Evolutionary conservation across 2,797 vertebrate species (phyloP).

Genomic region (Scolopax bukidnonensis): DNA sequence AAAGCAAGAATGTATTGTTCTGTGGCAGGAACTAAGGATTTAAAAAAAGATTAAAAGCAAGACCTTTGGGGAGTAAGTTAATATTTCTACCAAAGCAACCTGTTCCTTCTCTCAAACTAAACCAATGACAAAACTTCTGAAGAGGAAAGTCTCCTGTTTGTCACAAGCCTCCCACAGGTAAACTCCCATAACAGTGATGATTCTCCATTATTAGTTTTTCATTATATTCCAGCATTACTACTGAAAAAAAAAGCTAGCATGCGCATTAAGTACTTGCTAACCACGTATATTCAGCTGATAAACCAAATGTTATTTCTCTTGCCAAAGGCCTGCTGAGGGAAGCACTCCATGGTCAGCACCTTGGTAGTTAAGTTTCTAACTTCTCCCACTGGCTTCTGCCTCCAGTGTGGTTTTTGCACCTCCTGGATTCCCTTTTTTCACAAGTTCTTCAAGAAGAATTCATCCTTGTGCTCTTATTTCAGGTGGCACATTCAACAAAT

Average conservation of each 20-base stretch:
- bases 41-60: background rate
- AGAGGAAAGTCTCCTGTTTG: background rate
- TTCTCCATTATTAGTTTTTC: background rate
- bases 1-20: background rate
- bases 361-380: background rate
- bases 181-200: background rate
- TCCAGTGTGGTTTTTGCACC: background rate
- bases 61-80: background rate
- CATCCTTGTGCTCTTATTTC: background rate
- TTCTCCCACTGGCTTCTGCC: background rate
- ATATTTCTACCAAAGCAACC: background rate
- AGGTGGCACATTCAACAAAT: background rate
- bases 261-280: background rate
- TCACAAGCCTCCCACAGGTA: background rate
- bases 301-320: background rate
- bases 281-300: background rate
- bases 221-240: background rate
- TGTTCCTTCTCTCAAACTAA: background rate
- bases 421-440: accelerated
- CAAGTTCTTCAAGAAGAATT: background rate
- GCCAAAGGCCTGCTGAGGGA: background rate
- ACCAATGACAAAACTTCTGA: background rate
- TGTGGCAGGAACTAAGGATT: background rate
- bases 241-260: background rate
- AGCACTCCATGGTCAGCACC: background rate